Evolutionary conservation across 2,888 invertebrate species (phyloP), one percentile per base, ranked within the genome.

Genomic region (Synergus gifuensis): DNA sequence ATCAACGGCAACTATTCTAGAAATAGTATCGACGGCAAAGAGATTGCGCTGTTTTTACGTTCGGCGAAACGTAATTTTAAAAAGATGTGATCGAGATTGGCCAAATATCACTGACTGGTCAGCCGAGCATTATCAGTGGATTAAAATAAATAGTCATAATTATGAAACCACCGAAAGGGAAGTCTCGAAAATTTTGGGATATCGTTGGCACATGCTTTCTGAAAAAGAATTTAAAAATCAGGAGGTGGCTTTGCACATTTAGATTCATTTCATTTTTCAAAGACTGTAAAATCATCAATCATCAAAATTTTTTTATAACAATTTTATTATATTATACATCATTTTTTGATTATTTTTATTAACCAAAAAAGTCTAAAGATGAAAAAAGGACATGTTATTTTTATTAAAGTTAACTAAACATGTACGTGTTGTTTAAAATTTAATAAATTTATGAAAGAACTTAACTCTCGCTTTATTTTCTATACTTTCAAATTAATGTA

Each of bases 1-100:
- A 79, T 97, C 97, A 5, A 96, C 97, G 2, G 94, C 96, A 0
- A 97, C 97, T 0, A 93, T 96, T 18, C 92, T 97, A 63, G 93
- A 97, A 16, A 93, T 97, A 64, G 96, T 95, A 0, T 93, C 93
- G 69, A 94, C 94, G 2, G 95, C 95, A 0, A 94, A 94, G 86
- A 94, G 94, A 84, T 92, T 97, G 78, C 93, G 93, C 28, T 93
- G 93, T 78, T 92, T 97, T 2, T 93, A 95, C 84, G 94, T 97
- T 0, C 93, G 97, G 64, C 93, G 95, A 76, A 96, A 96, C 88
- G 96, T 95, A 0, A 94, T 97, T 12, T 93, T 97, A 81, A 92
- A 95, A 81, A 93, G 95, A 90, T 94, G 94, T 87, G 95, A 95
- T 86, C 87, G 81, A 76, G 94, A 94, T 82, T 97, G 96, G 96